Evolutionary conservation across 2,888 invertebrate species (phyloP), one percentile per base, ranked within the genome.

Genomic region (Baccha elongata): DNA sequence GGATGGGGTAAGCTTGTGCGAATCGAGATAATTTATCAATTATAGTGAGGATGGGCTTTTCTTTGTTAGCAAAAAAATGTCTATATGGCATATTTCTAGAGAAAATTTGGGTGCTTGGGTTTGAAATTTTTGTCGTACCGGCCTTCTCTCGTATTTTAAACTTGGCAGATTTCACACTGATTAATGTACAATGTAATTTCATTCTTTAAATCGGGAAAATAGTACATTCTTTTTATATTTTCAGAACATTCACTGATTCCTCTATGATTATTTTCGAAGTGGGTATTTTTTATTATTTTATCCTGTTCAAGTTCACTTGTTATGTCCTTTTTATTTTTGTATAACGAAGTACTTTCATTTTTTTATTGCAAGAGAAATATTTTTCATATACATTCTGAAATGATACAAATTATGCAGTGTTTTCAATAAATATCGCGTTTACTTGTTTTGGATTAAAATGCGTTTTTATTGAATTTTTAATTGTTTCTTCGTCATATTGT

Each of bases 21-120:
- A n/a, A n/a, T n/a, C n/a, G 35, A 35, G 35, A 35, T 4, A 35
- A 35, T 35, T 35, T 35, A 35, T 35, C 35, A 3, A 35, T 35
- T 35, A 35, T 35, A n/a, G 35, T 35, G n/a, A 35, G 35, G n/a
- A 35, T 35, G 11, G 35, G 35, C n/a, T 35, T 35, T 1, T n/a
- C 35, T 35, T 35, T 35, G 1, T 35, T 35, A n/a, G n/a, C n/a
- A n/a, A 35, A 35, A n/a, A 35, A 35, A n/a, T n/a, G n/a, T n/a
- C n/a, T n/a, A n/a, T n/a, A n/a, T n/a, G n/a, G n/a, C n/a, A n/a
- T n/a, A n/a, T n/a, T 6, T 35, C 35, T 35, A 35, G n/a, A 1
- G 35, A n/a, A 35, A 35, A 35, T n/a, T 35, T 35, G n/a, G 35
- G 35, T n/a, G 35, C n/a, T 35, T 35, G 35, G n/a, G n/a, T 35